Evolutionary conservation across 2,888 invertebrate species (phyloP), one percentile per base, ranked within the genome.

Genomic region (Pyrocoelia pectoralis): DNA sequence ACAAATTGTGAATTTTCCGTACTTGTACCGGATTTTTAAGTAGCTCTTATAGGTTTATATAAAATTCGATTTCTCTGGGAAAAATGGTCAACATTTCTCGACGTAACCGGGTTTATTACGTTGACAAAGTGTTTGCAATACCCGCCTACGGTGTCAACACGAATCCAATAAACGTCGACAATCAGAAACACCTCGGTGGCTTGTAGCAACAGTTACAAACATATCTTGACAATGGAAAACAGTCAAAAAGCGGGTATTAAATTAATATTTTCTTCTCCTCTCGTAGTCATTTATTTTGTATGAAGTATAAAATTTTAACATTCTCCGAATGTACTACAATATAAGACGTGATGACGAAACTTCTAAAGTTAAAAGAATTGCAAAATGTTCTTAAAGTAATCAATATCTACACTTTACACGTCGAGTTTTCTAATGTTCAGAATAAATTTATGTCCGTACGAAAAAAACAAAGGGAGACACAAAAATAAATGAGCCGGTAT

Each of bases 151-250:
- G 13, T 50, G 50, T 18, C 50, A 50, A 13, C 50, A 29, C 14
- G 50, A 50, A 50, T 50, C 50, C 50, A 50, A 50, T 50, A 50
- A 50, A 50, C 14, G 29, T 29, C 50, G 29, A 50, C 50, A 50
- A 50, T 50, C 50, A 50, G 28, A 24, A 50, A 29, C 50, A 50
- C 50, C 50, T 50, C 28, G 24, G 24, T 12, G 28, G 18, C 50
- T 28, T 24, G 14, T 24, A 46, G 17, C 18, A 46, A 46, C 10
- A 18, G 18, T 9, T 10, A 46, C 18, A 18, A 46, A 17, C 13
- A 46, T 17, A 17, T 15, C 17, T 46, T n/a, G n/a, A 41, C 18
- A 17, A 46, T 15, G 10, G 8, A 17, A 18, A 17, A 46, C 8
- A 10, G 46, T 17, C 8, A n/a, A 33, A 33, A 33, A 33, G 10